Base-by-base conservation (phyloP, 2,113 vertebrate species). In the Antennarius striatus region DNA sequence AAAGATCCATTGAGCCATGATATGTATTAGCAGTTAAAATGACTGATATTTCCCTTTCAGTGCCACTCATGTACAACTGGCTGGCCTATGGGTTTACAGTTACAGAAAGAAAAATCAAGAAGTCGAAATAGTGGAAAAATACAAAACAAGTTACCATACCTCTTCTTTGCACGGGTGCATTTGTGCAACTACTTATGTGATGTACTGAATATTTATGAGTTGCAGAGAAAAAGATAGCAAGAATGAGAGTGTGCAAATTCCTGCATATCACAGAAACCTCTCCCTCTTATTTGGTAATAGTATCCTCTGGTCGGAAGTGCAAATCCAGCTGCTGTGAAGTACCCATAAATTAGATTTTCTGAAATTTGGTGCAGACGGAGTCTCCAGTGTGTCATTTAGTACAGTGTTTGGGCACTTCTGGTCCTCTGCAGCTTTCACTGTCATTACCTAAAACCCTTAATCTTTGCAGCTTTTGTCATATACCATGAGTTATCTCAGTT, bases 221-320 rank as follows among this genome's bases (percentile, higher is more conserved):
- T 3, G 1, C 48, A 61, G 64, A 43, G 63, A 68, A 30, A 28
- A 12, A 70, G 62, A 65, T 49, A 71, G 54, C 45, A 17, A 52
- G 36, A 73, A 28, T 6, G 5, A 57, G 45, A 42, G 32, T 16
- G 48, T 79, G 51, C 36, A 5, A 58, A 68, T 53, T 55, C 29
- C 64, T 82, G 62, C 58, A 56, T 63, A 71, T 80, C 68, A 69
- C 63, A 71, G 68, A 79, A 62, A 68, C 66, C 49, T 68, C 58
- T 61, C 62, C 39, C 3, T 59, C 72, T 71, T 88, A 77, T 85
- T 89, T 89, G 84, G 89, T 91, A 92, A 93, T 55, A 64, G 67
- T 80, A 92, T 91, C 88, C 90, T 69, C 72, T 55, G 76, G 83
- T 91, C 86, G 91, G 92, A 91, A 91, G 89, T 91, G 83, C 85